Percentiles rank a stretch among this genome's conserved stretches.
Conservation (phyloP, 2,113 vertebrate genomes). For the Dinomys branickii region DNA sequence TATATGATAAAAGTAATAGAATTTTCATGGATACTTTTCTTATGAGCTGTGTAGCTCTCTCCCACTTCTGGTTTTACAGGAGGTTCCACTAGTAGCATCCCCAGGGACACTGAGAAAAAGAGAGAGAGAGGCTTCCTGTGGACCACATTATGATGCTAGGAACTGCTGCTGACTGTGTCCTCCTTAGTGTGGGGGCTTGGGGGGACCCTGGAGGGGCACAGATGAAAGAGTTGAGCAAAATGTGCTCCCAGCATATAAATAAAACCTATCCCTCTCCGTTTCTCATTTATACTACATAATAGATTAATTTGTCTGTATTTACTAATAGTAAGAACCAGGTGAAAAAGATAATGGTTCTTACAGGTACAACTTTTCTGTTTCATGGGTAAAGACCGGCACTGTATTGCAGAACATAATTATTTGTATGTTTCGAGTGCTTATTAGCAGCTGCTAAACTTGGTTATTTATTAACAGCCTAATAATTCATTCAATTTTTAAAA, state of each 20-base stretch:
- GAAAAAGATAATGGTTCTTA: slow-evolving; percentile 19
- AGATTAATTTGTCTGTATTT: slow-evolving; percentile 21
- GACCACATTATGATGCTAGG: neutral
- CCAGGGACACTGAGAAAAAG: neutral
- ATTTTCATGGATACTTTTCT: slow-evolving; percentile 21
- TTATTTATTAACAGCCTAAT: slow-evolving; percentile 75
- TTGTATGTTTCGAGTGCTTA: slow-evolving; percentile 59
- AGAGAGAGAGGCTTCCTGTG: neutral
- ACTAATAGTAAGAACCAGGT: neutral
- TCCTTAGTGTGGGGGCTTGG: neutral
- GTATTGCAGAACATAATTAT: slow-evolving; percentile 22
- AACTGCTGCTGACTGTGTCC: accelerated
- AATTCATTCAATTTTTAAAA: slow-evolving; percentile 54
- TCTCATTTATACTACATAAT: neutral
- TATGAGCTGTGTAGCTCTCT: neutral
- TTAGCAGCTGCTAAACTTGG: slow-evolving; percentile 69
- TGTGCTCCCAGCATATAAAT: neutral
- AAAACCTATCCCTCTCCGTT: neutral
- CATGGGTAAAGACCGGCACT: slow-evolving; percentile 40
- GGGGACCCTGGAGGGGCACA: neutral
- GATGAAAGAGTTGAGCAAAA: neutral
- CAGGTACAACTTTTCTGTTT: slow-evolving; percentile 22
- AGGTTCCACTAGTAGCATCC: neutral
- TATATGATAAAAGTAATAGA: slow-evolving; percentile 21
- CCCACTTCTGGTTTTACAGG: neutral